Evolutionary conservation across 2,888 invertebrate genomes (phyloP).

Genomic region (Callyntrura sp.): DNA sequence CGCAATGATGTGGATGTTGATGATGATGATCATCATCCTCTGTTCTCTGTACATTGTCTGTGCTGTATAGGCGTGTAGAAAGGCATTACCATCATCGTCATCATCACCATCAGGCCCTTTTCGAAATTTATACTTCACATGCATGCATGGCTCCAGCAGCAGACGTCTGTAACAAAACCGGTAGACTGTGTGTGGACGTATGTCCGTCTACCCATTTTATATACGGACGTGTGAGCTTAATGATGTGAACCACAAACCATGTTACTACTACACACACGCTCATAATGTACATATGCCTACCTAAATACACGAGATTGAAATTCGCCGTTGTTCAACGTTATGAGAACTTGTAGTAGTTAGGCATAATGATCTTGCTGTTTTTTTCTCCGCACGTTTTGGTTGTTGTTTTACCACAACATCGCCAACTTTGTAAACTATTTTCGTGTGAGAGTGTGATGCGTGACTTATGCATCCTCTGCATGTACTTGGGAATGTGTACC

Average conservation of each 20-base stretch:
- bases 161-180: no score
- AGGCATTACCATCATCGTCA: slow-evolving; percentile 36
- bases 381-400: slow-evolving; percentile 7
- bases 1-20: slow-evolving; percentile 62
- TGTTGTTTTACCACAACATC: slow-evolving; percentile 50
- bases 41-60: slow-evolving; percentile 14
- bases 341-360: slow-evolving; percentile 56
- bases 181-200: no score
- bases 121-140: slow-evolving; percentile 40
- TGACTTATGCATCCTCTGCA: slow-evolving; percentile 53
- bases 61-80: slow-evolving; percentile 10
- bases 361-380: slow-evolving; percentile 52
- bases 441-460: slow-evolving; percentile 56
- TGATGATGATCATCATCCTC: slow-evolving; percentile 50
- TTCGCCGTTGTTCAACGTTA: neutral
- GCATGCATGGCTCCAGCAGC: slow-evolving; percentile 24
- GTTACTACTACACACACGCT: neutral
- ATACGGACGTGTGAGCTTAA: slow-evolving; percentile 35
- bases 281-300: neutral
- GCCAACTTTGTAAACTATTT: slow-evolving; percentile 54
- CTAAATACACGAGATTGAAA: neutral
- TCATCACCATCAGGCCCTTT: slow-evolving; percentile 24
- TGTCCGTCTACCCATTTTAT: neutral
- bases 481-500: neutral
- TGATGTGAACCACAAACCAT: slow-evolving; percentile 53